Evolutionary conservation across 2,888 invertebrate genomes (phyloP).

Genomic region (Charanyca ferruginea): DNA sequence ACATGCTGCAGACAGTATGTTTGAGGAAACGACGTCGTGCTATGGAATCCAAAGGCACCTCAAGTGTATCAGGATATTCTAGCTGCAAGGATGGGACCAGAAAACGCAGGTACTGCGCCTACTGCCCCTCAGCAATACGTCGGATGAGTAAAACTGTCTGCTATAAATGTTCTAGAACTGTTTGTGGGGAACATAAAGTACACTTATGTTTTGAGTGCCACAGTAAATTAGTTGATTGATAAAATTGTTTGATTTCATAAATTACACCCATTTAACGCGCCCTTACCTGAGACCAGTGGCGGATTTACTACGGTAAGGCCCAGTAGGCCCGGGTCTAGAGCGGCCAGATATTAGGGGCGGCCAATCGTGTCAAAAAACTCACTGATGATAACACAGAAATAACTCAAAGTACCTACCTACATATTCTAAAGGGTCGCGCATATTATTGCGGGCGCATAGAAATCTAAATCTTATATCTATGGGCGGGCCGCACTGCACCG

Average conservation of each 20-base stretch:
- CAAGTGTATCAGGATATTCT: background rate
- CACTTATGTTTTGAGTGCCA: background rate
- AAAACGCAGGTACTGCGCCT: background rate
- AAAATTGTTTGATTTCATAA: background rate
- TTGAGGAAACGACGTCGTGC: background rate
- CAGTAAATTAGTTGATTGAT: background rate
- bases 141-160: background rate
- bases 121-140: background rate
- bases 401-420: no score
- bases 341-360: no score
- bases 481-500: no score
- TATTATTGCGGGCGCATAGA: no score
- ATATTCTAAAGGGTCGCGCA: no score
- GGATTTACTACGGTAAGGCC: no score
- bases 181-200: slow-evolving; percentile 10
- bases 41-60: background rate
- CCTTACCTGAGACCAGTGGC: no score
- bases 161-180: slow-evolving; percentile 1
- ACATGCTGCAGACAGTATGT: background rate
- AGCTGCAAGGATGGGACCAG: background rate
- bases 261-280: no score
- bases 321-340: no score
- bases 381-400: no score
- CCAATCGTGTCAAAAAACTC: no score
- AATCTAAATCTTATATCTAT: no score